Evolutionary conservation across 92 coral and sea anemone genomes (phyloP).

Genomic region (Bergia sp.): DNA sequence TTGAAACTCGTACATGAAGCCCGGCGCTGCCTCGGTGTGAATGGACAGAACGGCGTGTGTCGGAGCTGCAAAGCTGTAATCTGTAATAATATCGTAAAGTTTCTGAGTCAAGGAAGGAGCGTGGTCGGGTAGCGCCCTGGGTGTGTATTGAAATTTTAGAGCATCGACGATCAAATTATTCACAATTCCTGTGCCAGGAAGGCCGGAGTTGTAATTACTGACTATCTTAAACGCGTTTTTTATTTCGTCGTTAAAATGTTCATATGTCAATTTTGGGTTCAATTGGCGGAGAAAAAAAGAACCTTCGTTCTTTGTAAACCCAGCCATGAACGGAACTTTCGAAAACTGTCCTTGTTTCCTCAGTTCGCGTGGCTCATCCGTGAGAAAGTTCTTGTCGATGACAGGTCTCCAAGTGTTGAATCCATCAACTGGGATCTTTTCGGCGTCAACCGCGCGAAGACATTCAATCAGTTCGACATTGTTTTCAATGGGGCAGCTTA

Average conservation of each 20-base stretch:
- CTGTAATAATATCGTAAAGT: conserved; percentile 48
- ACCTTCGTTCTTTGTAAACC: conserved; percentile 60
- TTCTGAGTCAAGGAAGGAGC: conserved; percentile 46
- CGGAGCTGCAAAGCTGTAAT: conserved; percentile 51
- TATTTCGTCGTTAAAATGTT: conserved; percentile 24
- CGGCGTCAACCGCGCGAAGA: conserved; percentile 41
- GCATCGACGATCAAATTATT: conserved; percentile 47
- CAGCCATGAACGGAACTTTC: conserved; percentile 39
- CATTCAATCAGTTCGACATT: conserved; percentile 37
- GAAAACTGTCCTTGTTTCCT: conserved; percentile 35
- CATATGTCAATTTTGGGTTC: neutral
- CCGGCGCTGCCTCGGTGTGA: conserved; percentile 49
- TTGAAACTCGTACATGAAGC: conserved; percentile 57
- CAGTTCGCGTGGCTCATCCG: conserved; percentile 45
- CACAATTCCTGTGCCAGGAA: conserved; percentile 32
- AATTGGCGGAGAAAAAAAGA: neutral
- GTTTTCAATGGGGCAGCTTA: conserved; percentile 34
- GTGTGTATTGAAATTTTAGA: conserved; percentile 60
- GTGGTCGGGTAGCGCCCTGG: conserved; percentile 51
- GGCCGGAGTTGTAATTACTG: neutral
- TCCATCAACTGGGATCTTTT: conserved; percentile 34
- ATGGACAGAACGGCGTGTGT: conserved; percentile 50
- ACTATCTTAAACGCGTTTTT: neutral
- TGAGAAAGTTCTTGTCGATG: conserved; percentile 57
- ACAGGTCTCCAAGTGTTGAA: conserved; percentile 55